Evolutionary conservation across 2,113 vertebrate genomes (phyloP).

Genomic region (Odocoileus virginianus): DNA sequence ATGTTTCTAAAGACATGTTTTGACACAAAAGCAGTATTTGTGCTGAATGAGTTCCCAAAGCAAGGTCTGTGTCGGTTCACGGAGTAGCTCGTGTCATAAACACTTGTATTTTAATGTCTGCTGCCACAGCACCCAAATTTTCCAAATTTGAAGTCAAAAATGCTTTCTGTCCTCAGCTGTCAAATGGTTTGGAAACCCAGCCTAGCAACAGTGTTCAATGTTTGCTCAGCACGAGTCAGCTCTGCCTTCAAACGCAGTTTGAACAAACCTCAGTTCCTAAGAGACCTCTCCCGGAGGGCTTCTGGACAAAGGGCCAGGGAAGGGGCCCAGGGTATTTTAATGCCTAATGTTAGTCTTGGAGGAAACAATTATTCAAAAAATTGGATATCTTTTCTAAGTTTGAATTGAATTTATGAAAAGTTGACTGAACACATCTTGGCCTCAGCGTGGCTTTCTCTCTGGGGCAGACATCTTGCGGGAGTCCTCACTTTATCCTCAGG

Average conservation of each 20-base stretch:
- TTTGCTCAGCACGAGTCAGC: neutral
- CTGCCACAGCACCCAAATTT: neutral
- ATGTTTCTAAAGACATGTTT: neutral
- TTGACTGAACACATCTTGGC: neutral
- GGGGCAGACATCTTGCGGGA: rapidly evolving
- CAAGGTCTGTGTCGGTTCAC: neutral
- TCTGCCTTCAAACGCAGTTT: neutral
- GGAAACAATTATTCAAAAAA: neutral
- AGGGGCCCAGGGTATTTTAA: neutral
- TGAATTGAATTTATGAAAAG: neutral
- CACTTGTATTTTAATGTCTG: too few relatives aligned
- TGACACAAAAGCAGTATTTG: neutral
- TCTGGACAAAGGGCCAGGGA: rapidly evolving
- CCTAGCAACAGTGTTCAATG: too few relatives aligned
- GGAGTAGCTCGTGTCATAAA: rapidly evolving
- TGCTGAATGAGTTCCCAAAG: neutral
- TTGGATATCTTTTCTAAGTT: neutral
- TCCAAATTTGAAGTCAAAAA: neutral
- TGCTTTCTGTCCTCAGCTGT: neutral
- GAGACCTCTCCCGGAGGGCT: neutral
- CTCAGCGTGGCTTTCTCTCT: rapidly evolving
- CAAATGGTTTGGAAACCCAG: neutral
- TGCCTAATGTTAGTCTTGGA: neutral
- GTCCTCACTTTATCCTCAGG: rapidly evolving
- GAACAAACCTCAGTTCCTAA: rapidly evolving